Evolutionary conservation across 92 coral and sea anemone genomes (phyloP).

Genomic region (Pocillopora grandis): DNA sequence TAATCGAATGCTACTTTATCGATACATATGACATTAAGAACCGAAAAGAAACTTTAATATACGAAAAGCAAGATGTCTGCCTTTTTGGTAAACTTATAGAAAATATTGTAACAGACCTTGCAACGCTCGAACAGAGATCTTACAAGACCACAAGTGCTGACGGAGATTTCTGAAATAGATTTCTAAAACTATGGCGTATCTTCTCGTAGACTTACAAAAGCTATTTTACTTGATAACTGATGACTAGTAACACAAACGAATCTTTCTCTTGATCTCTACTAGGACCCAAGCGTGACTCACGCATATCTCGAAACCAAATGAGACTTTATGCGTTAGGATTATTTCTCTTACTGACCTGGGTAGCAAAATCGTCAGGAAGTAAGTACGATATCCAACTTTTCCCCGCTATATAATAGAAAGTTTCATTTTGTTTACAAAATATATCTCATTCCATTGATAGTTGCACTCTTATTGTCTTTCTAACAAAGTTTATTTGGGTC

Average conservation of each 20-base stretch:
- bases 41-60: no score
- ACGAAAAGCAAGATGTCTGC: no score
- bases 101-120: no score
- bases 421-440: constrained; percentile 18
- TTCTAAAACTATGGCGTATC: neutral
- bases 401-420: neutral
- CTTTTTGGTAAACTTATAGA: no score
- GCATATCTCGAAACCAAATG: constrained; percentile 35
- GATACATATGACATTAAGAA: no score
- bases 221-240: neutral
- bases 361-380: constrained; percentile 34
- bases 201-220: neutral
- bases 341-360: constrained; percentile 30
- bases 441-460: neutral
- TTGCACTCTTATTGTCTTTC: neutral
- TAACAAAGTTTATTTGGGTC: neutral
- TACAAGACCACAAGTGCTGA: neutral
- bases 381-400: constrained; percentile 14
- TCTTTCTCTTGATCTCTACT: neutral
- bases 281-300: neutral
- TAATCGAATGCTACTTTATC: no score
- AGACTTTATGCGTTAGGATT: constrained; percentile 36
- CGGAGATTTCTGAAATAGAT: neutral
- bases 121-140: neutral
- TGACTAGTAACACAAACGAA: neutral